A percentile compares a stretch with the other conserved stretches of the same genome.
Conservation (phyloP, 2,113 vertebrate genomes). For the Sceloporus tristichus region DNA sequence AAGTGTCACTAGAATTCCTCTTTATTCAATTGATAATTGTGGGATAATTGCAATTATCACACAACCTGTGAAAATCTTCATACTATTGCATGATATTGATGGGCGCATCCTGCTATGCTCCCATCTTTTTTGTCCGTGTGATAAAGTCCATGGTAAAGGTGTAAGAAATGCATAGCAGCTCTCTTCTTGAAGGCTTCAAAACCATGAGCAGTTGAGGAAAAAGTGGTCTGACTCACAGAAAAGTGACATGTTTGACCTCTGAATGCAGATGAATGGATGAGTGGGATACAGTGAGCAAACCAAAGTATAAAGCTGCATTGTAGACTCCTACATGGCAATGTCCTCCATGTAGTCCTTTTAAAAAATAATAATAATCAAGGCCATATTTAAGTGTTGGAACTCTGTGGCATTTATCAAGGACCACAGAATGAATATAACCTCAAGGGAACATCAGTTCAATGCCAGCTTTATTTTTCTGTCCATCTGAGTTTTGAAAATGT, state of each 20-base stretch:
- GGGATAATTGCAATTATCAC: no score
- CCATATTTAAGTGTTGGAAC: neutral
- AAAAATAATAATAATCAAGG: neutral
- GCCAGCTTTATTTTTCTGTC: neutral
- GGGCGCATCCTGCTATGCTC: no score
- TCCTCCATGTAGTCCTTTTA: neutral
- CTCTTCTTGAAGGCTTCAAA: neutral
- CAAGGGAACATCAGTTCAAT: neutral
- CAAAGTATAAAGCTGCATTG: neutral
- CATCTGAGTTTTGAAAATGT: neutral
- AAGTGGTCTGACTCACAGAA: neutral
- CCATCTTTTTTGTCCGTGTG: no score
- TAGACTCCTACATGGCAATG: neutral
- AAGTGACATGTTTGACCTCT: neutral
- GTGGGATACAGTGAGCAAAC: no score
- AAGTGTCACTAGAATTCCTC: no score
- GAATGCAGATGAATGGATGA: neutral
- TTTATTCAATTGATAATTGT: no score
- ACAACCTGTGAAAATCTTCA: no score
- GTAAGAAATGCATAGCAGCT: no score
- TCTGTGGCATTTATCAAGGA: neutral
- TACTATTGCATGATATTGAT: no score
- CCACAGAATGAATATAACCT: no score
- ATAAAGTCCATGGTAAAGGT: neutral
- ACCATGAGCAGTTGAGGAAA: neutral